A percentile compares a stretch with the other conserved stretches of the same genome.
These are phyloP conservation scores for Pyrrhosoma nymphula DNA, from an alignment of 2,888 invertebrate species.

Conservation along the genomic window DNA sequence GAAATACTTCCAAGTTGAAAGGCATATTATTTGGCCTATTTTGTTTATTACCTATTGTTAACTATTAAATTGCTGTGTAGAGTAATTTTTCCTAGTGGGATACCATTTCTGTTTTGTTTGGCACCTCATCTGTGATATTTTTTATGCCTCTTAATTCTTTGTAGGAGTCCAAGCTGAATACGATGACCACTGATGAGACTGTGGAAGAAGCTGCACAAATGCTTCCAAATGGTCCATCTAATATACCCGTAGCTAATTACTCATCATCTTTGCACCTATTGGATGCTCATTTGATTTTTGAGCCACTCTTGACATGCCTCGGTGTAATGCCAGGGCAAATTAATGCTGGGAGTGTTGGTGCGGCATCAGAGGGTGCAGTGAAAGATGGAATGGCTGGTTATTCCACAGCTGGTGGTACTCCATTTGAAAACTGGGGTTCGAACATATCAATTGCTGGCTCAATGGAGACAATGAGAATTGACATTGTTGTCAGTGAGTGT, in stretches of 20 bases:
- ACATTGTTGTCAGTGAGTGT: constrained; percentile 96
- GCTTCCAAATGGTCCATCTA: constrained; percentile 80
- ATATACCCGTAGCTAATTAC: constrained; percentile 86
- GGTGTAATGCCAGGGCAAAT: constrained; percentile 96
- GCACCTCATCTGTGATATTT: too few relatives aligned
- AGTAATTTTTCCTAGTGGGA: too few relatives aligned
- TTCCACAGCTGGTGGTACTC: constrained; percentile 77
- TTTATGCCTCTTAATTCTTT: constrained; percentile 25
- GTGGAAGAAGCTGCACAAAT: constrained; percentile 76
- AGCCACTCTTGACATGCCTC: constrained; percentile 92
- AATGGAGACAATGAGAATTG: constrained; percentile 93
- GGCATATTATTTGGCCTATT: too few relatives aligned
- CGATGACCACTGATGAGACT: constrained; percentile 78
- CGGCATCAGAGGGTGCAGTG: constrained; percentile 8
- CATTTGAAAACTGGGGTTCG: constrained; percentile 93
- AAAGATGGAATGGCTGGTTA: constrained; percentile 42
- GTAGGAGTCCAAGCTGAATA: constrained; percentile 78
- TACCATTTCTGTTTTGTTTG: too few relatives aligned
- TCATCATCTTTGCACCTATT: constrained; percentile 85
- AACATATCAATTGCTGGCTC: constrained; percentile 90
- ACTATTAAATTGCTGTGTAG: too few relatives aligned
- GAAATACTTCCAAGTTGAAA: too few relatives aligned
- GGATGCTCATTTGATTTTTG: constrained; percentile 96
- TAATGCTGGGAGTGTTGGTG: constrained; percentile 75
- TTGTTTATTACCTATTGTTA: too few relatives aligned